Conservation (phyloP, 2,888 invertebrate genomes). For the Serripes groenlandicus region DNA sequence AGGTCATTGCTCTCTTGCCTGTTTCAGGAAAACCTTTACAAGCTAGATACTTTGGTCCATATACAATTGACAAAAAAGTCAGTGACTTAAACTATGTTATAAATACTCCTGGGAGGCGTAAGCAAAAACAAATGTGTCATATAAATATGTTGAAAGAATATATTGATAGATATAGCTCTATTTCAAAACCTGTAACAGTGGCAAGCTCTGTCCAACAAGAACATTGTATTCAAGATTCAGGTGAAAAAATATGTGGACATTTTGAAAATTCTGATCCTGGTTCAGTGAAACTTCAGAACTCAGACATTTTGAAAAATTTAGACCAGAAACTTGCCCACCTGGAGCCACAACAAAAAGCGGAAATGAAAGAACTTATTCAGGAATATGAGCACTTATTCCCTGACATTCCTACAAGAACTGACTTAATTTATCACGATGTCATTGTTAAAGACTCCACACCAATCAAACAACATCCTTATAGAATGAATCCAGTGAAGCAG, state of each 20-base stretch:
- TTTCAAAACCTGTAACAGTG: background rate
- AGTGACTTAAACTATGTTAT: no score
- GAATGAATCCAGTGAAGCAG: slow-evolving; percentile 54
- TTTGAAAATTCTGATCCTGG: background rate
- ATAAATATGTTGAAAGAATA: slow-evolving; percentile 15
- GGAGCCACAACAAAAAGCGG: slow-evolving; percentile 56
- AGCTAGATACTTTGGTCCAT: no score
- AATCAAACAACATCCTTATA: slow-evolving; percentile 64
- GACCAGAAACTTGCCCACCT: background rate
- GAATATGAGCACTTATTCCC: slow-evolving; percentile 59
- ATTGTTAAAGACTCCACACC: slow-evolving; percentile 38
- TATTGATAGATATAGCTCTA: no score
- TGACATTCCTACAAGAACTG: slow-evolving; percentile 54
- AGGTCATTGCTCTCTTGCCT: slow-evolving; percentile 63
- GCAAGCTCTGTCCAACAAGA: background rate
- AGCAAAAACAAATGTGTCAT: slow-evolving; percentile 30
- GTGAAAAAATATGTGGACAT: background rate
- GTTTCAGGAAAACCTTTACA: slow-evolving; percentile 47
- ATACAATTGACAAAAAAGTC: no score
- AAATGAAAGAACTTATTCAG: slow-evolving; percentile 45
- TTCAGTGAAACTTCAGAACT: background rate
- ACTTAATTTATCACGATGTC: slow-evolving; percentile 47
- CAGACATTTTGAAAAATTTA: no score
- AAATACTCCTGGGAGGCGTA: no score
- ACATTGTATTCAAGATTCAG: background rate